Base-by-base conservation (phyloP, 92 coral and sea anemone genomes). In the Phymanthus crucifer region DNA sequence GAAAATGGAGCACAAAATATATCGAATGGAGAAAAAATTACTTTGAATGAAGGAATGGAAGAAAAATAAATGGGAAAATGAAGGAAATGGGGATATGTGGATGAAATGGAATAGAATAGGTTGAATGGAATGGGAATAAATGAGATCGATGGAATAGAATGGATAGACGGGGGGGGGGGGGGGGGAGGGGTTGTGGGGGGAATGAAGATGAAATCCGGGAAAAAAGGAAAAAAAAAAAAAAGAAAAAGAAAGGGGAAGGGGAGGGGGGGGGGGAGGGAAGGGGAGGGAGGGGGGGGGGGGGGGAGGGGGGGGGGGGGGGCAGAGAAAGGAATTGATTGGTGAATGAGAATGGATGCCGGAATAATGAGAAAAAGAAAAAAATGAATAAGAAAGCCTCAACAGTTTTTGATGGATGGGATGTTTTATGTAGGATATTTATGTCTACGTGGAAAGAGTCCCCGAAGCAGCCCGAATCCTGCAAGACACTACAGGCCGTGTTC, bases 391-490 rank as follows among this genome's bases (percentile, higher is more conserved):
- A 11, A 72, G 13, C 14, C 8, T 47, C 12, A 13, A 43, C 50
- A 9, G 14, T 27, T 31, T 24, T 45, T 21, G 64, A 19, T 32
- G 8, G 35, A 26, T 4, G 45, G 46, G 26, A 48, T 19, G 33
- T 66, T 40, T 75, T 84, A 32, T 81, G 70, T 2, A 95, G 99
- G 96, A 88, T 24, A 83, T 85, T 36, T 78, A 84, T 31, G 98
- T 91, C 13, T 95, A 76, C 70, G 99, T 95, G 38, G 99, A 95
- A 70, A 88, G 99, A 56, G 86, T 86, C 12, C 99, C 99, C 0
- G 92, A 94, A 33, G 99, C 99, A 12, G 99, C 99, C 2, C 86
- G 97, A 36, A 89, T 95, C 61, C 91, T 95, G 6, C 93, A 90
- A 70, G 99, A 95, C 85, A 84, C 68, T 17, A 90, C 90, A 10